Evolutionary conservation across 2,113 vertebrate species (phyloP).

Genomic region (Bos indicus): DNA sequence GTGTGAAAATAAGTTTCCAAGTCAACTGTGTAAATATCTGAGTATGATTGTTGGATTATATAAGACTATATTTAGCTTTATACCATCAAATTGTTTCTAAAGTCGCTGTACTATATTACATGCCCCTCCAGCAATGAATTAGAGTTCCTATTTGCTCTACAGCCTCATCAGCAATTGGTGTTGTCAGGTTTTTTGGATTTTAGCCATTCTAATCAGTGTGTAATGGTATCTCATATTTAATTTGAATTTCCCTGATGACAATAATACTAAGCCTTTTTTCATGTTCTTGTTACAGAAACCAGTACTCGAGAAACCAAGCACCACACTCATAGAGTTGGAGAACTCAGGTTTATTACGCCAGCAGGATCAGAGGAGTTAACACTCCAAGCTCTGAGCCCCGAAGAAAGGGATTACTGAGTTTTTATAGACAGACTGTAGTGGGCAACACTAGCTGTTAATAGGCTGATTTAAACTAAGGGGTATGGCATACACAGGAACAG

Average conservation of each 20-base stretch:
- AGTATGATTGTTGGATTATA: background rate
- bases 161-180: background rate
- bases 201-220: background rate
- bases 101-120: background rate
- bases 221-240: background rate
- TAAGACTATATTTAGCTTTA: background rate
- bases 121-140: background rate
- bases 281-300: background rate
- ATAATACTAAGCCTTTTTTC: background rate
- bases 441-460: background rate
- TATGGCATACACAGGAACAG: rapidly evolving
- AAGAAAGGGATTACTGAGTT: background rate
- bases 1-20: background rate
- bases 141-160: background rate
- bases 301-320: background rate
- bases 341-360: background rate
- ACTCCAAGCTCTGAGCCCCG: background rate
- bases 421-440: background rate
- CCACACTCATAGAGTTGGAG: background rate
- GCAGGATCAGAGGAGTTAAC: background rate
- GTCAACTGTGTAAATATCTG: background rate
- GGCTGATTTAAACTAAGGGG: background rate
- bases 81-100: background rate
- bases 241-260: background rate
- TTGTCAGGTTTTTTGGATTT: background rate